Evolutionary conservation across 2,797 vertebrate genomes (phyloP), one percentile per base, ranked within the genome.

Genomic region (Sandelia bainsii): DNA sequence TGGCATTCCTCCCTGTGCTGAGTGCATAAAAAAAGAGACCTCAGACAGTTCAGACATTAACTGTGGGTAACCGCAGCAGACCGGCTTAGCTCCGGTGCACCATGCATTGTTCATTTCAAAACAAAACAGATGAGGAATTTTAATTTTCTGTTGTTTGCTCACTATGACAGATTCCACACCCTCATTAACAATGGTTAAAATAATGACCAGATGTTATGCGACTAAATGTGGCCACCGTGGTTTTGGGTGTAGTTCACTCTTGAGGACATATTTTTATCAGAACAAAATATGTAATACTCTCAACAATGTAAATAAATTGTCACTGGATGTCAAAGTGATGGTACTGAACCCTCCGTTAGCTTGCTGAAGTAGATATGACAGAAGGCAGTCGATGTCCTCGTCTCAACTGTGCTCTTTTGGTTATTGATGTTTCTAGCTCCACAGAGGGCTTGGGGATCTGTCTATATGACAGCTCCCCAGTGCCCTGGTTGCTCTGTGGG

Each of bases 391-490:
- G 8, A 45, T 13, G 68, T 79, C 60, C 39, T 29, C 20, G 73
- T 40, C 58, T 70, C n/a, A 23, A 54, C 62, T 16, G 4, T 73
- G 72, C 81, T 81, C 79, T 82, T 49, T 51, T 79, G 79, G 42
- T 56, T 83, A 73, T 83, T 82, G 83, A 83, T 61, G 82, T 71
- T 17, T 48, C 53, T 8, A 74, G 76, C 72, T 77, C 65, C 61
- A 19, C 42, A 4, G 75, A 79, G 73, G 67, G 61, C 46, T 23
- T 11, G 10, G 46, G 20, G 46, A 23, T 12, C n/a, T 83, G 83
- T 84, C 76, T 86, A n/a, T 69, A 60, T 92, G 92, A 93, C 91
- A 83, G 88, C 76, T 64, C 80, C 87, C 79, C 12, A 16, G 72
- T 61, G 76, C 71, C 79, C 69, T 9, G 37, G 32, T 42, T 72